A percentile compares a stretch with the other conserved stretches of the same genome.
Conservation (phyloP, 2,797 vertebrate genomes). For the Neostethus bicornis region DNA sequence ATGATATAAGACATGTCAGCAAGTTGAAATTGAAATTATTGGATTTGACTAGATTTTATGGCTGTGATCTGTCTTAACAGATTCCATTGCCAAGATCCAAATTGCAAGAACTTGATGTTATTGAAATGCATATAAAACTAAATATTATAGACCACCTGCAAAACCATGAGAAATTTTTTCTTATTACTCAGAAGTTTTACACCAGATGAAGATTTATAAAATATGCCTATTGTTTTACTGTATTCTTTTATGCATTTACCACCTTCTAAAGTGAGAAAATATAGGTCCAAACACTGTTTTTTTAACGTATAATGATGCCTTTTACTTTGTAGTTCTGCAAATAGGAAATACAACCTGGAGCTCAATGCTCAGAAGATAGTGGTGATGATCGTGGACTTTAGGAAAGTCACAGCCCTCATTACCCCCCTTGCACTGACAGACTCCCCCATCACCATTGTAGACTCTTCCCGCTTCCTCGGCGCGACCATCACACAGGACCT, state of each 20-base stretch:
- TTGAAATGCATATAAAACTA: slow-evolving; percentile 66
- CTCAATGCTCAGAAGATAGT: too few relatives aligned
- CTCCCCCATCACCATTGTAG: too few relatives aligned
- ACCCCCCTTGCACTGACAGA: too few relatives aligned
- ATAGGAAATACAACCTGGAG: too few relatives aligned
- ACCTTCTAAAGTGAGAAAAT: too few relatives aligned
- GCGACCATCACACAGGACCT: too few relatives aligned
- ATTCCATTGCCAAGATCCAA: slow-evolving; percentile 56
- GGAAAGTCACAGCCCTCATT: too few relatives aligned
- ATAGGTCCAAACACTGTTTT: slow-evolving; percentile 17
- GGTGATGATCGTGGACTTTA: too few relatives aligned
- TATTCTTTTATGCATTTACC: too few relatives aligned
- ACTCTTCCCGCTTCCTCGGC: too few relatives aligned
- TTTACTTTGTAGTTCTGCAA: too few relatives aligned
- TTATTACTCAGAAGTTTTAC: slow-evolving; percentile 20
- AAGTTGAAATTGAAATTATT: slow-evolving; percentile 71
- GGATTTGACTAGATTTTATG: slow-evolving; percentile 69
- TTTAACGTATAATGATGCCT: too few relatives aligned
- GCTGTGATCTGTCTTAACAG: slow-evolving; percentile 63
- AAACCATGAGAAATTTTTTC: slow-evolving; percentile 35
- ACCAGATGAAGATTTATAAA: slow-evolving; percentile 16
- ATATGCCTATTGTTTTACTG: slow-evolving; percentile 10
- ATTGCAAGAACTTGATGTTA: slow-evolving; percentile 66
- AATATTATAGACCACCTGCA: slow-evolving; percentile 45
- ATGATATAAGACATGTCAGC: slow-evolving; percentile 71